Evolutionary conservation across 37 sponge, comb jelly and placozoan genomes (phyloP).

Genomic region (Spongilla lacustris): DNA sequence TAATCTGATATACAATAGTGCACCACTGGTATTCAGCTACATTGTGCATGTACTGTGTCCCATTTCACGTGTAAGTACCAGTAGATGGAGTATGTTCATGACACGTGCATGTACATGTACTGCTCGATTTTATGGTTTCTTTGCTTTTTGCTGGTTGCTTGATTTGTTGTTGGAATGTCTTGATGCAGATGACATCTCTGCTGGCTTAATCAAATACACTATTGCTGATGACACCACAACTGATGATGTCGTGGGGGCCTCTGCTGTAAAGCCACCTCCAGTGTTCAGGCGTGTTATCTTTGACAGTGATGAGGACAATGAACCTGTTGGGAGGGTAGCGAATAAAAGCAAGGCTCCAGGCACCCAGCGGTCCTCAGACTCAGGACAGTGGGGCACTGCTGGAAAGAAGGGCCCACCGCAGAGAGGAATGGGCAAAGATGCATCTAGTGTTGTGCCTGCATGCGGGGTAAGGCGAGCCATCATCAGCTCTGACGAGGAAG

Average conservation of each 20-base stretch:
- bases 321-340: background rate
- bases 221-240: background rate
- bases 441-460: background rate
- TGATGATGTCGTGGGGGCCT: background rate
- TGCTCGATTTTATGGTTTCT: no score
- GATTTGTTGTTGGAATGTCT: no score
- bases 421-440: background rate
- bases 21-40: no score
- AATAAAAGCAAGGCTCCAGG: background rate
- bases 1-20: no score
- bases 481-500: background rate
- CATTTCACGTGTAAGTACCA: no score
- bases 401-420: background rate
- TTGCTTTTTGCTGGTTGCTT: no score
- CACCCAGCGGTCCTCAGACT: no score
- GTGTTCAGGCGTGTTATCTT: background rate
- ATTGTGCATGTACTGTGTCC: no score
- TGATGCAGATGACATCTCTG: no score
- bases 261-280: background rate
- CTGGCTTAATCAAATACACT: background rate
- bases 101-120: no score
- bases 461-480: background rate
- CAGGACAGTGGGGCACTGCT: background rate
- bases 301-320: background rate
- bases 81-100: no score